Evolutionary conservation across 2,797 vertebrate genomes (phyloP), one percentile per base, ranked within the genome.

Genomic region (Lutjanus campechanus): DNA sequence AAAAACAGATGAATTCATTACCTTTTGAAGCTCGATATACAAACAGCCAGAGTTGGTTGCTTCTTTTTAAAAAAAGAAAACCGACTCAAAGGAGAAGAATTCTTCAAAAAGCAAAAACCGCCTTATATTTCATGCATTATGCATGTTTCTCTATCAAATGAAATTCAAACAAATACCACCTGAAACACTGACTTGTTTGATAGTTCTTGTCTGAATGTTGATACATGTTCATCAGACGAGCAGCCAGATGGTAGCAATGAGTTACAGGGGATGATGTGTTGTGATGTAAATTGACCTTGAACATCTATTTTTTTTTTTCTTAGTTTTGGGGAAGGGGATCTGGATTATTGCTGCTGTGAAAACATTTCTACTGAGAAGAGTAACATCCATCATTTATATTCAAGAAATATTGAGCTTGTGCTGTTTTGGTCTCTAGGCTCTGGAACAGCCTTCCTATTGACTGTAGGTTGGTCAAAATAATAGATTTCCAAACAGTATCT

Each of bases 1-100:
- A 69, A 70, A 79, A 86, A 71, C 72, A 77, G 43, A 77, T 76
- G 63, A 72, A 84, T 85, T 72, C 20, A 77, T 85, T 77, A 67
- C 53, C 58, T 60, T 84, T 63, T 73, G 63, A 77, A 59, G 63
- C 25, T 72, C 77, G 55, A 76, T 69, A 71, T 59, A 60, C 50
- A 84, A 79, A 79, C 55, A 76, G 22, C 76, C 36, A 70, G 11
- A 65, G 54, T 4, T 63, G 29, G 8, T 62, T 63, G 20, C 16
- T 25, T 62, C 12, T 77, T 75, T 62, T 19, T 69, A 59, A 60
- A 46, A 49, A 62, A 77, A 69, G 60, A 49, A 77, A 80, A 63
- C 10, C 7, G 13, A 77, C 15, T 63, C 56, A 83, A 72, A 68
- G 22, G 20, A 80, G 13, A 40, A 25, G 1, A 60, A 51, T 43